These are phyloP conservation scores for Himalopsyche anomala DNA, from an alignment of 2,888 invertebrate genomes.

Conservation along the genomic window DNA sequence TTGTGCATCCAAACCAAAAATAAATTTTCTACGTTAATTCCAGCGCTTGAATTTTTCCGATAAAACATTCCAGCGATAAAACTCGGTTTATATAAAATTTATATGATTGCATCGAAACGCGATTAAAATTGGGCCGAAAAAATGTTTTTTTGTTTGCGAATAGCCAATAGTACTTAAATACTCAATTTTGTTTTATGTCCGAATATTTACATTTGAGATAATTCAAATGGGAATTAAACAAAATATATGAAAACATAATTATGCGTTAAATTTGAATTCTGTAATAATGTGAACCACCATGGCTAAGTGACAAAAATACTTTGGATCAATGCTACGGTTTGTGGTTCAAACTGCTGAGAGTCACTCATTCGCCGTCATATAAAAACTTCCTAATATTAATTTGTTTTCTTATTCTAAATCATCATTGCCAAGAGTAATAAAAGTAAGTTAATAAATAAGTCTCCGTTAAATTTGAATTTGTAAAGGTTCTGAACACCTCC, in stretches of 20 bases:
- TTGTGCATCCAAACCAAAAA: slow-evolving; percentile 9
- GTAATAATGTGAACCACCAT: too few relatives aligned
- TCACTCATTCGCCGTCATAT: too few relatives aligned
- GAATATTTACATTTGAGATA: neutral
- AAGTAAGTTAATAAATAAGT: too few relatives aligned
- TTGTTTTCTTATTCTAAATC: too few relatives aligned
- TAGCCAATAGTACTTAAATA: neutral
- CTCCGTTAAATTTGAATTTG: too few relatives aligned
- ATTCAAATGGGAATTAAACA: neutral
- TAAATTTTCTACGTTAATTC: neutral
- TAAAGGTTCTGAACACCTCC: too few relatives aligned
- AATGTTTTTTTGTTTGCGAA: neutral
- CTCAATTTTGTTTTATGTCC: neutral
- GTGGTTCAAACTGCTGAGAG: too few relatives aligned
- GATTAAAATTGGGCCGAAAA: neutral
- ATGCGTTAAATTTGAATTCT: too few relatives aligned
- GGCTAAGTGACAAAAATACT: too few relatives aligned
- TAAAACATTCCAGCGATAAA: neutral
- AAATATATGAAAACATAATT: neutral
- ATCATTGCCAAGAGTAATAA: too few relatives aligned
- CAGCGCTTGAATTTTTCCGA: neutral
- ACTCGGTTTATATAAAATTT: neutral
- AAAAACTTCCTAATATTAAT: too few relatives aligned
- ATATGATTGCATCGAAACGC: neutral
- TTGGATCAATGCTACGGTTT: too few relatives aligned